A percentile compares a stretch with the other conserved stretches of the same genome.
Conservation (phyloP, 2,797 vertebrate species). For the Phoebastria nigripes region DNA sequence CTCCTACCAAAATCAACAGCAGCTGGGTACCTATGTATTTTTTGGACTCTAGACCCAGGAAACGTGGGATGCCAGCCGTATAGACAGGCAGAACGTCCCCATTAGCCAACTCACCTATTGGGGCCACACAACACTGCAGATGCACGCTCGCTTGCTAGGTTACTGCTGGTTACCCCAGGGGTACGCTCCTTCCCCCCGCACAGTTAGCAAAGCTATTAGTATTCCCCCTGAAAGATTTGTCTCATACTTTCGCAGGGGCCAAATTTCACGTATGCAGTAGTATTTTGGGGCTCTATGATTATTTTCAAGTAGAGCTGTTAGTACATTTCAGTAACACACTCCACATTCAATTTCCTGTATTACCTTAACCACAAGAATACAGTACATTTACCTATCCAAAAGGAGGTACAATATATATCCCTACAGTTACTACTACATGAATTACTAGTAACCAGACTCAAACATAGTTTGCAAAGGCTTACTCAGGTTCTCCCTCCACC, state of each 20-base stretch:
- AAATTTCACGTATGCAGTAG: accelerated
- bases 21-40: accelerated
- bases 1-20: not conserved
- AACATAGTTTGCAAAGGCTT: not conserved
- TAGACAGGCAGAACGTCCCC: accelerated
- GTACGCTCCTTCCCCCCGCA: not conserved
- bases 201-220: not conserved
- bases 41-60: not conserved
- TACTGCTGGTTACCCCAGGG: not conserved
- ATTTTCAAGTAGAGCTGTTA: not conserved
- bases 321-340: not conserved
- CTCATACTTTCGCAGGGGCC: not conserved
- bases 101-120: accelerated
- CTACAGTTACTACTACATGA: not conserved
- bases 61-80: not conserved
- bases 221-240: not conserved
- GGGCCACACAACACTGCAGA: not conserved
- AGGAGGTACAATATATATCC: not conserved
- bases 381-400: not conserved
- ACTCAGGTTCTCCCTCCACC: not conserved
- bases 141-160: accelerated
- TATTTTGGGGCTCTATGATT: not conserved
- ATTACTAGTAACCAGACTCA: not conserved
- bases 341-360: not conserved
- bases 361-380: not conserved